Evolutionary conservation across 2,113 vertebrate genomes (phyloP), one percentile per base, ranked within the genome.

Genomic region (Phoxinus phoxinus): DNA sequence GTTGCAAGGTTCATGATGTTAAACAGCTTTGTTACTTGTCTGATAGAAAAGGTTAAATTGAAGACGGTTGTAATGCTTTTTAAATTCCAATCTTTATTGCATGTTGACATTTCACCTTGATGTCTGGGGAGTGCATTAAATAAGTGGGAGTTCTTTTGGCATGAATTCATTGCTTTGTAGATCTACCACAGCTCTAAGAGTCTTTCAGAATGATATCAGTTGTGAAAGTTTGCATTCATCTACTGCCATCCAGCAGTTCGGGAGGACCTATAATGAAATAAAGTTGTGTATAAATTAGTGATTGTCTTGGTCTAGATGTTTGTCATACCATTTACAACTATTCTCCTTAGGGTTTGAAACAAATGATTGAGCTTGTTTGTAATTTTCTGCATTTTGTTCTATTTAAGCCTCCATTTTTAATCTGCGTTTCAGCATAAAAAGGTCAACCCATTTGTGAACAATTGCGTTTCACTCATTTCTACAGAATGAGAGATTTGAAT

Each of bases 1-100:
- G 51, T 35, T 78, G 12, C 21, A 58, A 77, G 53, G 10, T 73
- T 73, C 12, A 11, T 73, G 48, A 11, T 35, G 53, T 32, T 23
- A 13, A 56, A 5, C 9, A 1, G 9, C n/a, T 21, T 77, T 77
- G 25, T 59, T 78, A 3, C 32, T 63, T 80, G 12, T 44, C 21
- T 17, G 23, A 25, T 7, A 27, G 35, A 79, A 25, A 61, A 44
- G 13, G 56, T 80, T 84, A 13, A 51, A 44, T n/a, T 84, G 71
- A 67, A 85, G 30, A 53, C 11, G 44, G 59, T 85, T 77, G 41
- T 41, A 41, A 67, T 85, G 30, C 46, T 67, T 44, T 37, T 44
- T 41, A 41, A 80, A 37, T 44, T 19, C 5, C 23, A 44, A 19
- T 61, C 48, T 41, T 85, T 69, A 51, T 56, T 78, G 30, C 59